phyloP scores from a whole-genome alignment of 2,888 invertebrate species.

The Parnassius orleans region DNA sequence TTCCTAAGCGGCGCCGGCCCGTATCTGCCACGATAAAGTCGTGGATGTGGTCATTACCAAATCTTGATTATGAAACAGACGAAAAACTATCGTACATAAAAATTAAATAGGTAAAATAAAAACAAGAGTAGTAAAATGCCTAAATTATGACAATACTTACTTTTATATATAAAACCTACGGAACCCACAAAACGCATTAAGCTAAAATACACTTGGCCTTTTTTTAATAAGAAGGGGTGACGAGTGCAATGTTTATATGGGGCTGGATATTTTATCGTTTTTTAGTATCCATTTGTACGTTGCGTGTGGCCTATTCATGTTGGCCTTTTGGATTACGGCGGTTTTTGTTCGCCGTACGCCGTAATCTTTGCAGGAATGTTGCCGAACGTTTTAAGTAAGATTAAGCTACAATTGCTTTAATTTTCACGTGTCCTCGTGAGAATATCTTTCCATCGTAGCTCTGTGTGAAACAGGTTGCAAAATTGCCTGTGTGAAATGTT shows the following conservation, averaged over 20 bases:
- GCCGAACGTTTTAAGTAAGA: constrained; percentile 28
- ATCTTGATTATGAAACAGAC: no score
- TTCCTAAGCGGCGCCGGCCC: no score
- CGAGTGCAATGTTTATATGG: constrained; percentile 43
- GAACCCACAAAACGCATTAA: background rate
- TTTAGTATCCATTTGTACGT: constrained; percentile 36
- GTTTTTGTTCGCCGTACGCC: constrained; percentile 35
- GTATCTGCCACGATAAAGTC: no score
- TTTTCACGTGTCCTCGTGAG: constrained; percentile 47
- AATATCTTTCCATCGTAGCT: constrained; percentile 27
- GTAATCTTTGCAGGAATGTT: constrained; percentile 50
- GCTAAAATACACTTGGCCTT: constrained; percentile 4
- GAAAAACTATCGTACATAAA: no score
- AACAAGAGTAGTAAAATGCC: no score
- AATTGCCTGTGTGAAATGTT: constrained; percentile 14
- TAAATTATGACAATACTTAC: no score
- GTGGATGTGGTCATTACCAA: no score
- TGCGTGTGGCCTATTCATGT: constrained; percentile 57
- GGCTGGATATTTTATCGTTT: constrained; percentile 39
- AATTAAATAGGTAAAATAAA: no score
- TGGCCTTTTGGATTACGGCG: constrained; percentile 42
- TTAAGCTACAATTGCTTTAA: constrained; percentile 28
- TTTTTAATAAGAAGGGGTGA: constrained; percentile 57
- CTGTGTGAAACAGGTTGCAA: constrained; percentile 20
- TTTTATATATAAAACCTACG: background rate